A percentile compares a stretch with the other conserved stretches of the same genome.
phyloP scores from a whole-genome alignment of 2,888 invertebrate species.

The Xanthia togata region DNA sequence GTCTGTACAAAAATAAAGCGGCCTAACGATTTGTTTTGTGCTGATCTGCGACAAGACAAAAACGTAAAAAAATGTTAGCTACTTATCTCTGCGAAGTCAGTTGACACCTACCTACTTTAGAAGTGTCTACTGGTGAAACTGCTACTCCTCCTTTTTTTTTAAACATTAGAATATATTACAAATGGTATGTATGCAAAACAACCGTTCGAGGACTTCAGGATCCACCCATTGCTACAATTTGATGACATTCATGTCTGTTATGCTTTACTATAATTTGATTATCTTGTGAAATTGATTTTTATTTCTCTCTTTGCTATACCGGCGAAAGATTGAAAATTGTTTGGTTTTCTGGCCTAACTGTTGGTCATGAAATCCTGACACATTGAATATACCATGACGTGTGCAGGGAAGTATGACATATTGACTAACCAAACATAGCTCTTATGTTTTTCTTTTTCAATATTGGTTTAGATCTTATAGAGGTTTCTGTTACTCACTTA shows the following conservation, averaged over 20 bases:
- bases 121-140: not conserved
- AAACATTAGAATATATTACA: no score
- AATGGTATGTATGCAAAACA: no score
- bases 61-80: conserved; percentile 10
- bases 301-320: conserved; percentile 19
- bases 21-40: conserved; percentile 30
- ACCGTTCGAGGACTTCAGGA: no score
- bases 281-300: conserved; percentile 24
- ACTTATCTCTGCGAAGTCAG: conserved; percentile 3
- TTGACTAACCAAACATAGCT: conserved; percentile 3
- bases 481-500: no score
- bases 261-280: not conserved
- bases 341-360: conserved; percentile 11
- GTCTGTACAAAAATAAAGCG: conserved; percentile 15
- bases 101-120: not conserved
- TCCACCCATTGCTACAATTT: not conserved
- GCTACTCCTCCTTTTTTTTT: no score
- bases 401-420: not conserved
- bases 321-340: conserved; percentile 17
- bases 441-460: not conserved
- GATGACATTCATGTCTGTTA: not conserved
- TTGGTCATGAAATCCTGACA: not conserved
- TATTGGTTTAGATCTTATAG: not conserved
- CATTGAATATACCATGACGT: not conserved
- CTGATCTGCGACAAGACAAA: conserved; percentile 18